Evolutionary conservation across 2,888 invertebrate genomes (phyloP).

Genomic region (Cryptocheilus praepositus): DNA sequence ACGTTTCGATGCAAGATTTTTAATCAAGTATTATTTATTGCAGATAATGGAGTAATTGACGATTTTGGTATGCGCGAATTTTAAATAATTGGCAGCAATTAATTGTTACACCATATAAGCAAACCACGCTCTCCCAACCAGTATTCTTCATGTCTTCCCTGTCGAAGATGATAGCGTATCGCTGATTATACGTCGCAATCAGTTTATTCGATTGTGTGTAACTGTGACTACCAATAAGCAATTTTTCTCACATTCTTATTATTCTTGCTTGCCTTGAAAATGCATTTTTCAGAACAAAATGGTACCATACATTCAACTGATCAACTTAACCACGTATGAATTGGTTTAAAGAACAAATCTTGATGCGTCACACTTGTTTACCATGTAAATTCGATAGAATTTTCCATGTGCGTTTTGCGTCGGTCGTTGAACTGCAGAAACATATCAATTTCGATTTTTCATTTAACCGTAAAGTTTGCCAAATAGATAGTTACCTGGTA

Average conservation of each 20-base stretch:
- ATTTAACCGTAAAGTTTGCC: conserved; percentile 3
- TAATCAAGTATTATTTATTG: no score
- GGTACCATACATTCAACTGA: neutral
- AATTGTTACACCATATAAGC: no score
- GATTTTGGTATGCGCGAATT: no score
- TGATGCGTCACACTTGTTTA: no score
- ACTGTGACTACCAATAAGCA: no score
- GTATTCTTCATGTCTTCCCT: neutral
- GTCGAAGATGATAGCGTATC: conserved; percentile 9
- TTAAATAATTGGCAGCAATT: no score
- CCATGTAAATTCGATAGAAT: neutral
- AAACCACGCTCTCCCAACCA: no score
- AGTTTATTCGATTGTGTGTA: neutral
- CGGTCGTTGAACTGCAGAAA: neutral
- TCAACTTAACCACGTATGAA: neutral
- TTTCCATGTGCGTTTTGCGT: neutral
- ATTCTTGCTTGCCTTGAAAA: neutral
- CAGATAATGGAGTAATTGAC: no score
- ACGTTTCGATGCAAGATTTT: no score
- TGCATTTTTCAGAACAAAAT: neutral
- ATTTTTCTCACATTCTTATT: no score
- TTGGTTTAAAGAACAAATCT: no score
- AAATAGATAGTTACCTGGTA: neutral
- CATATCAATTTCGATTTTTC: neutral
- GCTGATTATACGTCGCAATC: conserved; percentile 6